phyloP scores from a whole-genome alignment of 2,113 vertebrate species.

The Actenoides hombroni region DNA sequence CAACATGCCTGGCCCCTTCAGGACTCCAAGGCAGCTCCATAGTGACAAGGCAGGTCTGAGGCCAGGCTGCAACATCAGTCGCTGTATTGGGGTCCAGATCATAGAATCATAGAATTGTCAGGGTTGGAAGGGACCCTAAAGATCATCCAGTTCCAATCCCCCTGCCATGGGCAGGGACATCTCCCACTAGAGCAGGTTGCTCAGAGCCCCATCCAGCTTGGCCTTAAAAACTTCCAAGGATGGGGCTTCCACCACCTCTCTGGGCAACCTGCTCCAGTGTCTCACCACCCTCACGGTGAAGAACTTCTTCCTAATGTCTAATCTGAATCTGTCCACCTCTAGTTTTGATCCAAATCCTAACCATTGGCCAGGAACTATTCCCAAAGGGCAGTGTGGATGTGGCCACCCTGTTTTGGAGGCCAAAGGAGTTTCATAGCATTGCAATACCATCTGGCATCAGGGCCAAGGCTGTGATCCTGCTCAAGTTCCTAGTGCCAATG shows the following conservation, averaged over 20 bases:
- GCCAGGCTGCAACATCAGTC: rapidly evolving
- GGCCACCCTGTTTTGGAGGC: not conserved
- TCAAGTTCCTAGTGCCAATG: not conserved
- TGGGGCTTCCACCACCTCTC: too few species aligned
- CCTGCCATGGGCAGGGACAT: too few species aligned
- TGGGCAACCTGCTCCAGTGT: too few species aligned
- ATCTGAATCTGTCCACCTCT: too few species aligned
- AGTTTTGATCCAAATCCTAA: not conserved
- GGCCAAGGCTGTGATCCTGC: not conserved
- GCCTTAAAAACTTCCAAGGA: too few species aligned
- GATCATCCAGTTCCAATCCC: too few species aligned
- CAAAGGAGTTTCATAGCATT: not conserved
- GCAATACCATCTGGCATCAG: not conserved
- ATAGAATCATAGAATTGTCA: too few species aligned
- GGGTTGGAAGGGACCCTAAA: too few species aligned
- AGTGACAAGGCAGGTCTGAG: not conserved
- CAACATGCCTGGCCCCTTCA: not conserved
- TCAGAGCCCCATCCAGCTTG: too few species aligned
- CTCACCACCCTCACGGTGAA: too few species aligned
- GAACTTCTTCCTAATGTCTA: too few species aligned
- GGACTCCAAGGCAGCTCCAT: not conserved
- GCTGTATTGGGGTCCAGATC: rapidly evolving
- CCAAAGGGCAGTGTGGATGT: not conserved
- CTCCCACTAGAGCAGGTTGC: too few species aligned
- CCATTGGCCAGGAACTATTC: not conserved